Conservation (phyloP, 2,797 vertebrate species). For the Fundulus diaphanus region DNA sequence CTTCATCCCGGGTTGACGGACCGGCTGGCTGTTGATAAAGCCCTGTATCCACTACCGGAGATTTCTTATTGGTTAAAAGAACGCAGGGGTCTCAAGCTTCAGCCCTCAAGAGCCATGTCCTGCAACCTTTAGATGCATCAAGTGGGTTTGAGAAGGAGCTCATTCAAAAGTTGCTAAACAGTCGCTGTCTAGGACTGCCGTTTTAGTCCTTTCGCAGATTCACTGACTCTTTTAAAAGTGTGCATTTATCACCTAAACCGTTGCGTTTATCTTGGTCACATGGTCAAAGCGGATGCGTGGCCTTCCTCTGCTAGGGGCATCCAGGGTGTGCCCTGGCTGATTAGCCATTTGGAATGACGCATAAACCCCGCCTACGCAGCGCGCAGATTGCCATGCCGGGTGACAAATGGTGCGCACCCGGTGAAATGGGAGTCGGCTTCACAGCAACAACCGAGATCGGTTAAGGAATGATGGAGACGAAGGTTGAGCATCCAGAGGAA, state of each 20-base stretch:
- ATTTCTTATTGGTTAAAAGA: too few species aligned
- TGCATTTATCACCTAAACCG: not conserved
- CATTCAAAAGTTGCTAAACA: too few species aligned
- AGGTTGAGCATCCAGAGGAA: slow-evolving; percentile 6
- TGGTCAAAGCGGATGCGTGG: not conserved
- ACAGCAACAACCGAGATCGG: slow-evolving; percentile 22
- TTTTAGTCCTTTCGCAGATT: not conserved
- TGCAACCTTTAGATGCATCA: too few species aligned
- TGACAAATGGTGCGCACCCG: slow-evolving; percentile 2
- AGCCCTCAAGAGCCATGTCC: too few species aligned
- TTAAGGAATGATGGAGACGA: not conserved
- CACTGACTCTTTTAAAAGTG: not conserved
- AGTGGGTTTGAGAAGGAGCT: too few species aligned
- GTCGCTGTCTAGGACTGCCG: too few species aligned
- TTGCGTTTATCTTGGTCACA: not conserved
- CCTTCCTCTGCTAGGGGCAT: not conserved
- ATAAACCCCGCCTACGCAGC: not conserved
- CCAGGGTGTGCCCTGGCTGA: not conserved
- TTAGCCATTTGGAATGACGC: not conserved
- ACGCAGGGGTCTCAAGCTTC: too few species aligned
- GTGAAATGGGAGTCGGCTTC: slow-evolving; percentile 19
- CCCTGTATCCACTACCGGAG: too few species aligned
- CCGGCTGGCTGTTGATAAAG: too few species aligned
- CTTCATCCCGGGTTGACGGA: too few species aligned
- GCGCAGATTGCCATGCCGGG: not conserved